These are phyloP conservation scores for Deroplatys truncata DNA, from an alignment of 2,888 invertebrate species.

Conservation along the genomic window DNA sequence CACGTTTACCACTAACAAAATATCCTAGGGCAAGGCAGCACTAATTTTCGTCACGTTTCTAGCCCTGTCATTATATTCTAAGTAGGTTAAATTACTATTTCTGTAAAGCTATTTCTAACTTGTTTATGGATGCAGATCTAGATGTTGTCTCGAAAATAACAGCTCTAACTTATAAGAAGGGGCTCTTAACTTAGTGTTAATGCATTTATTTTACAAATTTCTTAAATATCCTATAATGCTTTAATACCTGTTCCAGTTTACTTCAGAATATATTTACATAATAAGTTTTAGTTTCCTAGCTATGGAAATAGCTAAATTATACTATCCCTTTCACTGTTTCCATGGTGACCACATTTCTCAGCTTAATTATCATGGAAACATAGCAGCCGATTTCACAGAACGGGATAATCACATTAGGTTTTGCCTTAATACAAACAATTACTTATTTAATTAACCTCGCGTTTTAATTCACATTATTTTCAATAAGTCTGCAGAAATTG, in stretches of 20 bases:
- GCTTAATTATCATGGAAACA: too few species aligned
- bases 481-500: too few species aligned
- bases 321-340: not conserved
- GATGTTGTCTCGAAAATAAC: not conserved
- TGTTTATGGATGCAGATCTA: not conserved
- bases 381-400: too few species aligned
- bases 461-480: too few species aligned
- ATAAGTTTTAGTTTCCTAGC: not conserved
- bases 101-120: not conserved
- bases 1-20: not conserved
- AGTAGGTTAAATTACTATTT: not conserved
- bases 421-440: too few species aligned
- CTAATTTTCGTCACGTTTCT: not conserved
- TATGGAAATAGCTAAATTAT: too few species aligned
- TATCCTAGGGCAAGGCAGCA: not conserved
- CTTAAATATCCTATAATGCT: too few species aligned
- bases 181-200: not conserved
- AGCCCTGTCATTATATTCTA: not conserved
- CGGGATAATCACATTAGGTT: too few species aligned
- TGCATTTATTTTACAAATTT: too few species aligned
- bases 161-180: not conserved
- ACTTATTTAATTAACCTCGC: too few species aligned
- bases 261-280: not conserved
- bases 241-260: too few species aligned
- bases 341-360: not conserved